Percentiles rank a stretch among this genome's conserved stretches.
These are phyloP conservation scores for Anarsia innoxiella DNA, from an alignment of 2,888 invertebrate species.

Conservation along the genomic window DNA sequence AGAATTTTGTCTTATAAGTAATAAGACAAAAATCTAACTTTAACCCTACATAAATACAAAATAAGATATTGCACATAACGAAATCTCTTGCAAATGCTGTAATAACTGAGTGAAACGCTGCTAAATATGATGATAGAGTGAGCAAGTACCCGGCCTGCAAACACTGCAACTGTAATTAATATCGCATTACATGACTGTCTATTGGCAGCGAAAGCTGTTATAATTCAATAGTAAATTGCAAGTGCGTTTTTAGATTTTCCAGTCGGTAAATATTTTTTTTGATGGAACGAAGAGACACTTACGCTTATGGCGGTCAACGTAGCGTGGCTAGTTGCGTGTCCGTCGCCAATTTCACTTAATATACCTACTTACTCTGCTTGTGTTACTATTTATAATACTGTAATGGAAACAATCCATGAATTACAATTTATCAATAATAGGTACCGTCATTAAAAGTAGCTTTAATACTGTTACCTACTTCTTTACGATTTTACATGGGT, in stretches of 20 bases:
- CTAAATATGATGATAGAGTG: background rate
- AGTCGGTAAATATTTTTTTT: constrained; percentile 45
- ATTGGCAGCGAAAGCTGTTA: constrained; percentile 55
- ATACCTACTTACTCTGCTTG: constrained; percentile 13
- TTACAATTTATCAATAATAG: no score
- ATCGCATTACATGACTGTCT: constrained; percentile 39
- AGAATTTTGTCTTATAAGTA: no score
- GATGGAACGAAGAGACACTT: constrained; percentile 47
- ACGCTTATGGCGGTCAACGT: constrained; percentile 48
- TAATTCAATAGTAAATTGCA: constrained; percentile 51
- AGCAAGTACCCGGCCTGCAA: constrained; percentile 21
- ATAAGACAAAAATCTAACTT: no score
- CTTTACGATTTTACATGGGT: no score
- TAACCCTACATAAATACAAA: no score
- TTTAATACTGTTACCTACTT: background rate
- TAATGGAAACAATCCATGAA: constrained; percentile 5
- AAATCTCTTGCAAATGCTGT: no score
- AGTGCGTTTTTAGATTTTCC: constrained; percentile 58
- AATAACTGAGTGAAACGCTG: no score
- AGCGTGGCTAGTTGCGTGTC: constrained; percentile 60
- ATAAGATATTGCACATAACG: no score
- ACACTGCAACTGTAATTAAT: constrained; percentile 40
- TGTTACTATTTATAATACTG: constrained; percentile 10
- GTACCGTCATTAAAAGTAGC: no score
- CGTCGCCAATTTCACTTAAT: constrained; percentile 51